Conservation (phyloP, 2,888 invertebrate species). For the Ochropleura leucogaster region DNA sequence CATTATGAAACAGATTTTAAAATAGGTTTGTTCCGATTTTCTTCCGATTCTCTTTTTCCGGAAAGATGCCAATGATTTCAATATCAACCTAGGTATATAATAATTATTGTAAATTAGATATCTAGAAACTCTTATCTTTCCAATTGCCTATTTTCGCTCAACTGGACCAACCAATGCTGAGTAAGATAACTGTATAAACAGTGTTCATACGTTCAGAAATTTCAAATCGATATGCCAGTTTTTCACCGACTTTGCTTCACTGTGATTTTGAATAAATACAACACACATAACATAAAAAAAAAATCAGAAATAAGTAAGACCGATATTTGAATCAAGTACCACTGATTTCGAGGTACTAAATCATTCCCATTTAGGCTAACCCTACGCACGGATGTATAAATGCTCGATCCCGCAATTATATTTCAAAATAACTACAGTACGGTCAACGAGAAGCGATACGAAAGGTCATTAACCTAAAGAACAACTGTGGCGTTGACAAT, state of each 20-base stretch:
- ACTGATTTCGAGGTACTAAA: conserved; percentile 2
- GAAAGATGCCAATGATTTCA: conserved; percentile 4
- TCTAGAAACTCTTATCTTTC: not conserved
- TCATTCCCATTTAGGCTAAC: conserved; percentile 22
- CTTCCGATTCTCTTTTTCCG: no score
- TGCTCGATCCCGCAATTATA: not conserved
- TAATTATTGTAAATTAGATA: not conserved
- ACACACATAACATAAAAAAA: not conserved
- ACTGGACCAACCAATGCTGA: not conserved
- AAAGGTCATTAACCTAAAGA: no score
- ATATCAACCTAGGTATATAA: conserved; percentile 11
- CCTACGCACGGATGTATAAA: not conserved
- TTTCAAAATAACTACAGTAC: conserved; percentile 22
- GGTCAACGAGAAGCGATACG: no score
- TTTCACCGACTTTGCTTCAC: not conserved
- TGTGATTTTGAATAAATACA: not conserved
- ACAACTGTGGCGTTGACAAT: no score
- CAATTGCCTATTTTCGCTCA: not conserved
- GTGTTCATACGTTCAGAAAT: not conserved
- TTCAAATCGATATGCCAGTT: not conserved
- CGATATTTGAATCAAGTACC: conserved; percentile 3
- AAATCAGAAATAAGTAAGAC: not conserved
- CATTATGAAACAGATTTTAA: not conserved
- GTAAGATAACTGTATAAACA: not conserved
- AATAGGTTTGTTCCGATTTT: not conserved